These are phyloP conservation scores for Thaumetopoea pityocampa DNA, from an alignment of 1,140 invertebrate species.

Conservation along the genomic window DNA sequence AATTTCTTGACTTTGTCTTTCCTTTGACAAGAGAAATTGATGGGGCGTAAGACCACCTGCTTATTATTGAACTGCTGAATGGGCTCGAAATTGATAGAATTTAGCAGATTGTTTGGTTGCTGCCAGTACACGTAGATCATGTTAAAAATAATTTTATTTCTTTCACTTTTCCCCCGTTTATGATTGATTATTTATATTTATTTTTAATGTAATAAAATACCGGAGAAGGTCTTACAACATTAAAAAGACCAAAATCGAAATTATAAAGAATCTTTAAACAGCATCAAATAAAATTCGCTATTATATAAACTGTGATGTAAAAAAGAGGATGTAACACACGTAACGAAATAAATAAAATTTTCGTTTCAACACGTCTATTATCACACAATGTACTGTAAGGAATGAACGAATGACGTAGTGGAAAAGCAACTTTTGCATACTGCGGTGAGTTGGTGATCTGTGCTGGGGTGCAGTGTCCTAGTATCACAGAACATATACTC, in stretches of 20 bases:
- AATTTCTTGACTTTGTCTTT: constrained; percentile 51
- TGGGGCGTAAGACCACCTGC: constrained; percentile 30
- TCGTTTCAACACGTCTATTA: too few species aligned
- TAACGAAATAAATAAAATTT: too few species aligned
- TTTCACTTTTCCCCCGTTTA: too few species aligned
- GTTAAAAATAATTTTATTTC: constrained; percentile 25
- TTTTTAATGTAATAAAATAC: constrained; percentile 8
- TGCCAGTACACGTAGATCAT: constrained; percentile 47
- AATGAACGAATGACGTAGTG: too few species aligned
- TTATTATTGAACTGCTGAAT: constrained; percentile 19
- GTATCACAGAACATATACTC: too few species aligned
- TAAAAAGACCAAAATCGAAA: constrained; percentile 37
- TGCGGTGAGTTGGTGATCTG: too few species aligned
- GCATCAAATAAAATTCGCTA: not conserved
- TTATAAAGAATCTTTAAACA: not conserved
- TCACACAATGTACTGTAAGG: too few species aligned
- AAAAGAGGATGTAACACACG: too few species aligned
- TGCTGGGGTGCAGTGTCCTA: too few species aligned
- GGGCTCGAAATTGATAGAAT: constrained; percentile 18
- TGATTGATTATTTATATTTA: too few species aligned
- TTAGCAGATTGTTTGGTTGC: constrained; percentile 29
- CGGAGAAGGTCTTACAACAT: constrained; percentile 33
- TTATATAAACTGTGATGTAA: too few species aligned
- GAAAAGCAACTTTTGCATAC: too few species aligned
- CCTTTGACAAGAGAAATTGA: constrained; percentile 35